Evolutionary conservation across 1,140 invertebrate genomes (phyloP), one percentile per base, ranked within the genome.

Genomic region (Drosophila pectinifera): DNA sequence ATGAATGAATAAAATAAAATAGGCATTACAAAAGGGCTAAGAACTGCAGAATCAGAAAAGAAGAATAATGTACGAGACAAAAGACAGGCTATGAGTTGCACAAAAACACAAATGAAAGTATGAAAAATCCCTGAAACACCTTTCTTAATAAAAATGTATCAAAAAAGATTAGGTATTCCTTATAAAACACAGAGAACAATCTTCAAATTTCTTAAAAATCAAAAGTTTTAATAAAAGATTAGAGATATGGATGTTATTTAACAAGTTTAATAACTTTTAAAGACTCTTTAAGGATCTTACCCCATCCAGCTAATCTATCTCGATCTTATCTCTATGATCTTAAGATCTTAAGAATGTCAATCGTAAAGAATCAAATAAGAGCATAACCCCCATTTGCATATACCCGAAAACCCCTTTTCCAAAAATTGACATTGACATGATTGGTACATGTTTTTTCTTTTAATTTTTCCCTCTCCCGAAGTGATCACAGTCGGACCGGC

Each of bases 361-460:
- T 26, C 26, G 53, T 28, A 22, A 10, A 38, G 18, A 38, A 39
- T 16, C 1, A 41, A 43, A 61, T 31, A 13, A 45, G 22, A 36
- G 11, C 10, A 20, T 46, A 22, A 4, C 3, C 24, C 34, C 6
- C 10, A 69, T 70, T 70, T 70, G 42, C 34, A 57, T 69, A 39
- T 48, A 24, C n/a, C 20, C 13, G 20, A 70, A 64, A 41, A 22
- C 28, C 42, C 22, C 41, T 64, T 54, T 49, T 10, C 22, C 2
- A 34, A 42, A 74, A 64, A 41, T 56, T 36, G 39, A 65, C 72
- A 57, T 39, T 53, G 62, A 75, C 72, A 75, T 65, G 39, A 53
- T 75, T 53, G 31, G 49, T 53, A 31, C 24, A 45, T 75, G 24
- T 45, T 63, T 31, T 39, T 20, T 16, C 8, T 41, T 28, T 39